phyloP scores from a whole-genome alignment of 2,888 invertebrate genomes.

The Alitta virens region DNA sequence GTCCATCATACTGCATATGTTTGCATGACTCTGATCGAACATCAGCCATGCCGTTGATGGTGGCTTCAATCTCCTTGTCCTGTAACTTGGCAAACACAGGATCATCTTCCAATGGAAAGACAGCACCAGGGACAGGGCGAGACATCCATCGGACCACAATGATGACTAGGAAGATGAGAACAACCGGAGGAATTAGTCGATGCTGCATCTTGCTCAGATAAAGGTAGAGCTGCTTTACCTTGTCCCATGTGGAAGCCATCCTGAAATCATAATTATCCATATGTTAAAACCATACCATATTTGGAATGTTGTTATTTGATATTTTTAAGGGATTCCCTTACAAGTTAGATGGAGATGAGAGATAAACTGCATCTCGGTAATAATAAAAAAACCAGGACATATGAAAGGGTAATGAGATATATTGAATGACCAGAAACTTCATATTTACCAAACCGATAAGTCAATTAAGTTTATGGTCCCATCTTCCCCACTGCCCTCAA shows the following conservation, averaged over 20 bases:
- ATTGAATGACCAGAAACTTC: too few relatives aligned
- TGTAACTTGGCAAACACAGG: slow-evolving; percentile 3
- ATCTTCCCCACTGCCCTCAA: too few relatives aligned
- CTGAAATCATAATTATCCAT: too few relatives aligned
- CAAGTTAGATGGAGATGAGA: too few relatives aligned
- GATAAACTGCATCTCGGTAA: too few relatives aligned
- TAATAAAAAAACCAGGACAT: too few relatives aligned
- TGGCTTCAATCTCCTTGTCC: slow-evolving; percentile 24
- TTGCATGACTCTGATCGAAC: slow-evolving; percentile 23
- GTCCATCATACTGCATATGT: slow-evolving; percentile 16
- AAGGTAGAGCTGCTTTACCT: not conserved
- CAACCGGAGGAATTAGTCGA: not conserved
- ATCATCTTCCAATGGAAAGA: not conserved
- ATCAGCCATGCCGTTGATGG: slow-evolving; percentile 23
- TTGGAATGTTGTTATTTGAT: too few relatives aligned
- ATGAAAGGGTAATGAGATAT: too few relatives aligned
- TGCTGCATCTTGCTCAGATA: not conserved
- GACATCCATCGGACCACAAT: not conserved
- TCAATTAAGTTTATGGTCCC: too few relatives aligned
- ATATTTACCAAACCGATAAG: too few relatives aligned
- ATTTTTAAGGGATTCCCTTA: too few relatives aligned
- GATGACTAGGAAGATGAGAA: not conserved
- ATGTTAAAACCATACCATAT: too few relatives aligned
- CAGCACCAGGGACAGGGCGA: not conserved
- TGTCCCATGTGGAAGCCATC: not conserved